phyloP scores from a whole-genome alignment of 92 coral and sea anemone genomes.

The Parazoanthus darwini region DNA sequence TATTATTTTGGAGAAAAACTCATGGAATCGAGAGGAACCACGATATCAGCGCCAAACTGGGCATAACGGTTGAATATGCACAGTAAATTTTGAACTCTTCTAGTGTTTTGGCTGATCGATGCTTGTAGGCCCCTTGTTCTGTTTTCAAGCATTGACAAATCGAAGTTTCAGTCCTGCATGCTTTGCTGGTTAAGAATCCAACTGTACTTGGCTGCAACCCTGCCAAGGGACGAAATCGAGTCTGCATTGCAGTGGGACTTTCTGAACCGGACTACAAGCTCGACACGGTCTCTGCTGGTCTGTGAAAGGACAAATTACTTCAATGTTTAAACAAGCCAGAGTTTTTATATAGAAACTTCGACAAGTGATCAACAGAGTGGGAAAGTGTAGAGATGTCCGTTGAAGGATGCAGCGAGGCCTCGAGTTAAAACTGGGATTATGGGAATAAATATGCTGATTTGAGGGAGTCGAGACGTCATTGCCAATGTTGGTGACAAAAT shows the following conservation, averaged over 20 bases:
- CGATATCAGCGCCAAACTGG: conserved; percentile 92
- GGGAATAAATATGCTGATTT: too few relatives aligned
- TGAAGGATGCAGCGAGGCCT: too few relatives aligned
- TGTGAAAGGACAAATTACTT: too few relatives aligned
- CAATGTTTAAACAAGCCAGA: too few relatives aligned
- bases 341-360: too few relatives aligned
- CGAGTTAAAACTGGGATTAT: too few relatives aligned
- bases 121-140: neutral
- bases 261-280: neutral
- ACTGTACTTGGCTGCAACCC: neutral
- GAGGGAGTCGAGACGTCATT: too few relatives aligned
- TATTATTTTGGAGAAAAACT: conserved; percentile 96
- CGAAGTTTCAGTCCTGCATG: neutral
- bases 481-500: too few relatives aligned
- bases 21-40: conserved; percentile 78
- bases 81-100: neutral
- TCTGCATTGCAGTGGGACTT: neutral
- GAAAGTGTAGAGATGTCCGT: too few relatives aligned
- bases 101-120: neutral
- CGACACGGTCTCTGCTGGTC: too few relatives aligned
- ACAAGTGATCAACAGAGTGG: too few relatives aligned
- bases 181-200: neutral
- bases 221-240: neutral
- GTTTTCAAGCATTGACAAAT: neutral
- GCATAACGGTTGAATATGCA: conserved; percentile 53